phyloP scores from a whole-genome alignment of 2,888 invertebrate species.

The Drosophila leonis region DNA sequence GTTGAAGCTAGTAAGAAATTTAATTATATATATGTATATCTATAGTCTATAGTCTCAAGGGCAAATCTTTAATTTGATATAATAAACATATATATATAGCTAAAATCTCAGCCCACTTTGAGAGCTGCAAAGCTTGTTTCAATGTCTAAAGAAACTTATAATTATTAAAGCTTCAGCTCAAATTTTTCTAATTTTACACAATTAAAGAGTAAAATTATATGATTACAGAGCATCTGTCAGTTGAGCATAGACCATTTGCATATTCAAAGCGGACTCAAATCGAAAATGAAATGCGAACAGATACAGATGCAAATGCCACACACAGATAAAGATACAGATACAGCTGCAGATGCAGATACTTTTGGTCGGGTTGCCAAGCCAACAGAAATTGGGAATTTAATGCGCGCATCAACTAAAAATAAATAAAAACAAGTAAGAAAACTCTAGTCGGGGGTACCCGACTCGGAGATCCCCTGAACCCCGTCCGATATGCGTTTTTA shows the following conservation, averaged over 20 bases:
- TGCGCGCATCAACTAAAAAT: constrained; percentile 75
- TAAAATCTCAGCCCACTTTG: background rate
- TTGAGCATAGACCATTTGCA: background rate
- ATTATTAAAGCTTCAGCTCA: background rate
- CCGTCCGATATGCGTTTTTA: too few relatives aligned
- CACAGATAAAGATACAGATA: background rate
- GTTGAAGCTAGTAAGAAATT: too few relatives aligned
- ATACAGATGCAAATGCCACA: constrained; percentile 6
- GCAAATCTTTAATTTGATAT: background rate
- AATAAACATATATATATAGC: background rate
- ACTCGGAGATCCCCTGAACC: too few relatives aligned
- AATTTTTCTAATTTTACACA: too few relatives aligned
- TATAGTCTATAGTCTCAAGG: background rate
- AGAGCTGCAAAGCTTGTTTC: background rate
- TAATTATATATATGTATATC: background rate
- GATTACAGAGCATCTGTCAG: background rate
- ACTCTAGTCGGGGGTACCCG: too few relatives aligned
- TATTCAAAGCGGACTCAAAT: constrained; percentile 11
- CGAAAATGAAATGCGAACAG: constrained; percentile 14
- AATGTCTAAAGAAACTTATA: background rate
- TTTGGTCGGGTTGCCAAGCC: constrained; percentile 11
- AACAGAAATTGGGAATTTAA: constrained; percentile 57
- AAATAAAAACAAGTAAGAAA: constrained; percentile 42
- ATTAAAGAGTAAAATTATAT: too few relatives aligned
- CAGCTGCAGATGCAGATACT: constrained; percentile 11